A percentile compares a stretch with the other conserved stretches of the same genome.
phyloP scores from a whole-genome alignment of 2,113 vertebrate genomes.

The Bostrychus sinensis region DNA sequence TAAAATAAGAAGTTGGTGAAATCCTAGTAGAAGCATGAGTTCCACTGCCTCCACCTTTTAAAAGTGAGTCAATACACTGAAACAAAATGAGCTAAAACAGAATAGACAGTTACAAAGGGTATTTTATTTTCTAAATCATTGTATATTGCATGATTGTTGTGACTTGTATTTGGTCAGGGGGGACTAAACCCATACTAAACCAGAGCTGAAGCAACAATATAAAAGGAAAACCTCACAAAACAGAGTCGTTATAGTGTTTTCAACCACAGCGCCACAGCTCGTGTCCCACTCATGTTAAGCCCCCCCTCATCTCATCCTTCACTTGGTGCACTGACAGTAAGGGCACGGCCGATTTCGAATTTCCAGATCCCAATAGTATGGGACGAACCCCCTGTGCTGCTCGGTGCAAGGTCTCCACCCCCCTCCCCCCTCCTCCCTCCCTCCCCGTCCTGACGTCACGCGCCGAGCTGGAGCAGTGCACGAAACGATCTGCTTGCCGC shows the following conservation, averaged over 20 bases:
- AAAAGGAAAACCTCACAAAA: not conserved
- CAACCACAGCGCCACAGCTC: not conserved
- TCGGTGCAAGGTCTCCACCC: slow-evolving; percentile 64
- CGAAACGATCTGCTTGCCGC: slow-evolving; percentile 79
- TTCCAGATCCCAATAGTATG: slow-evolving; percentile 46
- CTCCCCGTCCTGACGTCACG: slow-evolving; percentile 85
- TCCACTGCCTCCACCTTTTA: too few relatives aligned
- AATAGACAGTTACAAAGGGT: too few relatives aligned
- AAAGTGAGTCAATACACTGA: too few relatives aligned
- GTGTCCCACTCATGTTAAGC: too few relatives aligned
- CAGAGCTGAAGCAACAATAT: not conserved
- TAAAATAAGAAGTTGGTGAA: too few relatives aligned
- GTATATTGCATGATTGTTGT: too few relatives aligned
- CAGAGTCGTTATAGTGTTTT: not conserved
- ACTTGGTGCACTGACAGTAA: slow-evolving; percentile 25
- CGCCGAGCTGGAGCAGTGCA: slow-evolving; percentile 79
- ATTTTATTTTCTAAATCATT: too few relatives aligned
- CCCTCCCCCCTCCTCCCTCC: slow-evolving; percentile 27
- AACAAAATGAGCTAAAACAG: too few relatives aligned
- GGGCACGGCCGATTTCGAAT: slow-evolving; percentile 44
- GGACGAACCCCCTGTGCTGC: slow-evolving; percentile 60
- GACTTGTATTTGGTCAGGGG: too few relatives aligned
- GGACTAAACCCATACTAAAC: not conserved
- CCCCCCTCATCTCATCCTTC: not conserved
- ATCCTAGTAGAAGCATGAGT: too few relatives aligned